Evolutionary conservation across 1,140 invertebrate genomes (phyloP), one percentile per base, ranked within the genome.

Genomic region (Eulimnadia texana): DNA sequence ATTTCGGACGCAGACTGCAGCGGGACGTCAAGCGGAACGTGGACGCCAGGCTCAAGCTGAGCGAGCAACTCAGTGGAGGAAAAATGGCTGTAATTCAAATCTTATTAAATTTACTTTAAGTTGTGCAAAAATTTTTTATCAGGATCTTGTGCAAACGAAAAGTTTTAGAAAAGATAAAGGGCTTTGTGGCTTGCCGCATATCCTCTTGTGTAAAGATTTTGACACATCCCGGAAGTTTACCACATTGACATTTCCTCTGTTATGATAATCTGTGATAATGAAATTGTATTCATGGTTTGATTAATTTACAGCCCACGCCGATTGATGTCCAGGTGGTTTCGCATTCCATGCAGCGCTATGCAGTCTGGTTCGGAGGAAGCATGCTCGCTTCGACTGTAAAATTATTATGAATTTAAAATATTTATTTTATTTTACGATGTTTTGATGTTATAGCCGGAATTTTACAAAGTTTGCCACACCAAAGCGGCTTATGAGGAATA

Each of bases 301-400:
- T 42, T 42, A 9, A 42, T 9, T 42, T 42, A 62, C 68, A 93
- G 85, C 96, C 97, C 51, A 99, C 96, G 74, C 94, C 96, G 28
- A 98, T 99, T 72, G 94, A 99, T 77, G 94, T 99, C 27, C 85
- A 95, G 77, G 97, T 99, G 6, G 84, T 99, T 64, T 93, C 95
- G 10, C 97, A 99, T 79, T 92, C 96, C 71, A 99, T 98, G 88
- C 97, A 99, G 77, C 82, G 96, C 68, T 99, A 98, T 77, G 96
- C 97, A 51, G 97, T 99, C 23, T 99, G 96, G 96, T 99, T 98
- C 77, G 97, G 97, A 58, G 97, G 96, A 51, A 95, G 92, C 70
- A 92, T 99, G 85, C 76, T 99, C 60, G 97, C 93, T 50, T 96
- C 93, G 60, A 94, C 90, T 62, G 88, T 92, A 77, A 42, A 42